Base-by-base conservation (phyloP, 2,113 vertebrate species). In the Cyanoramphus novaezelandiae region DNA sequence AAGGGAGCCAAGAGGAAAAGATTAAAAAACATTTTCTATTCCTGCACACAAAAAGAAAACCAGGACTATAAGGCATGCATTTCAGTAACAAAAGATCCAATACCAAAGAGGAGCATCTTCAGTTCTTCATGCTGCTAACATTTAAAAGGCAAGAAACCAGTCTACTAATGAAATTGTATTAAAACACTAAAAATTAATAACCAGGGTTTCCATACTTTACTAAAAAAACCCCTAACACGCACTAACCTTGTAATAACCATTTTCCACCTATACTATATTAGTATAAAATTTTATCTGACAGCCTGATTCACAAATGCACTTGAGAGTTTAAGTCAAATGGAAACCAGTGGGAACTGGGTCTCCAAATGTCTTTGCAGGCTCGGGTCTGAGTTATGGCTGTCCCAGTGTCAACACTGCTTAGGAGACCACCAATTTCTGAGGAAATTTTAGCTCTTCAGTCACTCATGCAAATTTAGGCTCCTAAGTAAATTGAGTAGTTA, bases 391-490 rank as follows among this genome's bases (percentile, higher is more conserved):
- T 47, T 69, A 86, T 83, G 86, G 55, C 72, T 84, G 23, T 57
- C 77, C 68, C 77, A 92, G 17, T 84, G 91, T 84, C 89, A 70
- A 67, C 55, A 91, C 17, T 18, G 0, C 95, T 94, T 91, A 94
- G 72, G 60, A 82, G 5, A n/a, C 33, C 46, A 29, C 72, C 57
- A 76, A 86, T 94, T 88, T 89, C 70, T 69, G 86, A 81, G 92
- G 55, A 92, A 90, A 92, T 92, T 88, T 90, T 82, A 86, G n/a
- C 47, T 93, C 68, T 92, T 92, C 82, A 53, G 80, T 68, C 76
- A 91, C 62, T 6, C 0, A 60, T 60, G 33, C 50, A 92, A 92
- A 94, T 92, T 96, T 81, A 86, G 64, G 35, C 39, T 96, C n/a
- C 80, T 50, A 71, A 71, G 60, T 55, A 91, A 93, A 90, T 47